Conservation (phyloP, 2,113 vertebrate genomes). For the Callospermophilus lateralis region DNA sequence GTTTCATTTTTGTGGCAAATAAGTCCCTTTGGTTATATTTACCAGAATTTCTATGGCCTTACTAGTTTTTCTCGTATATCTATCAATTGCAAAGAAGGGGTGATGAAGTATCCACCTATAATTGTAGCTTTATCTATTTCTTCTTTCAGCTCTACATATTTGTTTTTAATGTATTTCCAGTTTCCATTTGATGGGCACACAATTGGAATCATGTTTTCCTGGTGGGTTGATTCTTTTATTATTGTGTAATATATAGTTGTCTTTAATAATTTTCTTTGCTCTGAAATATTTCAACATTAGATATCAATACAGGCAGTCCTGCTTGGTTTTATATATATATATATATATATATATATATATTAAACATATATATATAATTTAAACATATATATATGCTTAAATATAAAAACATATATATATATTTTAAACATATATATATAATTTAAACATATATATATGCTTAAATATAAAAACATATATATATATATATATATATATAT, state of each 20-base stretch:
- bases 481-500: no score
- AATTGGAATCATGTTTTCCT: background rate
- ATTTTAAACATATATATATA: no score
- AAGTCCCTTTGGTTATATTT: background rate
- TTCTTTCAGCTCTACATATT: background rate
- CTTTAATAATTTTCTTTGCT: background rate
- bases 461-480: no score
- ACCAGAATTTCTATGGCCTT: background rate
- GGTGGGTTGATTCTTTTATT: background rate
- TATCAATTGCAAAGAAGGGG: background rate
- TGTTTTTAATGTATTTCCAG: background rate
- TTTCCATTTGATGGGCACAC: background rate
- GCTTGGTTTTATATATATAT: background rate
- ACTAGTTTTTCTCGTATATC: background rate
- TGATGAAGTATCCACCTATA: background rate
- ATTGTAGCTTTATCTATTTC: background rate
- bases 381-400: no score
- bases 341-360: no score
- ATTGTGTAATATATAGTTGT: background rate
- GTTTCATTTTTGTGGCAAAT: background rate
- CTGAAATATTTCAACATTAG: background rate
- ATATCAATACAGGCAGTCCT: background rate
- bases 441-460: no score
- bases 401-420: no score
- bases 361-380: no score